A percentile compares a stretch with the other conserved stretches of the same genome.
These are phyloP conservation scores for Bombylius major DNA, from an alignment of 2,888 invertebrate species.

Conservation along the genomic window DNA sequence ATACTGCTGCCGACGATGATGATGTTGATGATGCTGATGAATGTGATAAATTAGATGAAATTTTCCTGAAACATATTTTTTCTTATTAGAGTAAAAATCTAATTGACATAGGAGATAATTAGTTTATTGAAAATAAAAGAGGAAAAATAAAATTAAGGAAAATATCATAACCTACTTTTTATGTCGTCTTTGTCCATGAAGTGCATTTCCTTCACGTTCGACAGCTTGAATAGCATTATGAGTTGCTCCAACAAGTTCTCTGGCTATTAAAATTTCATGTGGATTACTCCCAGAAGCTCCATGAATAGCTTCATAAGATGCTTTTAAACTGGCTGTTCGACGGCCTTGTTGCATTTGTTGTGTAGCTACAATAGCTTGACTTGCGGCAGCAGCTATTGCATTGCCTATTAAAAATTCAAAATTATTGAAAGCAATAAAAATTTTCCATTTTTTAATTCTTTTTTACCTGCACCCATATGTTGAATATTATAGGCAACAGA, in stretches of 20 bases:
- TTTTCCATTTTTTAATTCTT: neutral
- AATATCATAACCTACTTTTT: constrained; percentile 39
- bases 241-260: constrained; percentile 58
- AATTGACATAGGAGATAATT: too few species aligned
- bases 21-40: constrained; percentile 26
- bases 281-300: constrained; percentile 47
- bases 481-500: constrained; percentile 56
- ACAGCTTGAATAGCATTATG: constrained; percentile 60
- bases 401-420: constrained; percentile 38
- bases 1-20: constrained; percentile 21
- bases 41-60: constrained; percentile 19
- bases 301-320: constrained; percentile 84
- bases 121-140: too few species aligned
- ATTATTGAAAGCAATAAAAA: neutral
- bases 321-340: constrained; percentile 84
- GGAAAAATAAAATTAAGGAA: neutral
- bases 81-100: neutral
- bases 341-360: constrained; percentile 94
- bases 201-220: constrained; percentile 42
- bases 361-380: constrained; percentile 91
- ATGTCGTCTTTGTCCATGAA: constrained; percentile 48
- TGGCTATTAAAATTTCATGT: constrained; percentile 54
- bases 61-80: constrained; percentile 24
- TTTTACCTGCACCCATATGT: constrained; percentile 64
- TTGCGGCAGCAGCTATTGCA: constrained; percentile 85